Evolutionary conservation across 2,113 vertebrate genomes (phyloP), one percentile per base, ranked within the genome.

Genomic region (Arenaria interpres): DNA sequence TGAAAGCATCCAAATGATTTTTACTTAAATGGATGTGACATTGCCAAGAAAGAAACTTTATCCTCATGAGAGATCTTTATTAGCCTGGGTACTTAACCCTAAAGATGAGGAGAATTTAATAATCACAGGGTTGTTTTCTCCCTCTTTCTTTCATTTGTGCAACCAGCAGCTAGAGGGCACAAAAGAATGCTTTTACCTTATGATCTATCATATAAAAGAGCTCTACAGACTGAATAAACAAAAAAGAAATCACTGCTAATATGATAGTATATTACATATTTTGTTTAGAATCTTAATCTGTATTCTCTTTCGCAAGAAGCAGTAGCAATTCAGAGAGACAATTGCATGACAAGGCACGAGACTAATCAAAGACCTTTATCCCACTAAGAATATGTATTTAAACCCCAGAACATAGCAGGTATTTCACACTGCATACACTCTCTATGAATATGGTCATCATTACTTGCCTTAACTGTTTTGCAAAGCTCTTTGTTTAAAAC

Each of bases 131-230:
- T 97, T 96, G 95, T 97, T 93, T 95, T 93, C 89, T 95, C 78
- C 77, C n/a, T 97, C 94, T 95, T 85, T 95, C 95, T 98, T 98
- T 94, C 96, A 97, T 98, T 94, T 98, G 96, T 97, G 94, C 96
- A 97, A 97, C 86, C 96, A 98, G 93, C 98, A 98, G 98, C 98
- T 98, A 98, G 98, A 98, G 98, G 98, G 98, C 98, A 98, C 98
- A 98, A 98, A 98, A 98, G 98, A 98, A 98, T 98, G 98, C 97
- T 97, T 98, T 98, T 98, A 97, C 96, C 96, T 98, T 97, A 93
- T 95, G 86, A 95, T 97, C 88, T 72, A 82, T 94, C 89, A 89
- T 79, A 89, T 83, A 94, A 89, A 94, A 83, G 87, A 97, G 81
- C 72, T 94, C 83, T 78, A 77, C 59, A 93, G 93, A 81, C 64